Evolutionary conservation across 1,140 invertebrate species (phyloP).

Genomic region (Aporrectodea caliginosa): DNA sequence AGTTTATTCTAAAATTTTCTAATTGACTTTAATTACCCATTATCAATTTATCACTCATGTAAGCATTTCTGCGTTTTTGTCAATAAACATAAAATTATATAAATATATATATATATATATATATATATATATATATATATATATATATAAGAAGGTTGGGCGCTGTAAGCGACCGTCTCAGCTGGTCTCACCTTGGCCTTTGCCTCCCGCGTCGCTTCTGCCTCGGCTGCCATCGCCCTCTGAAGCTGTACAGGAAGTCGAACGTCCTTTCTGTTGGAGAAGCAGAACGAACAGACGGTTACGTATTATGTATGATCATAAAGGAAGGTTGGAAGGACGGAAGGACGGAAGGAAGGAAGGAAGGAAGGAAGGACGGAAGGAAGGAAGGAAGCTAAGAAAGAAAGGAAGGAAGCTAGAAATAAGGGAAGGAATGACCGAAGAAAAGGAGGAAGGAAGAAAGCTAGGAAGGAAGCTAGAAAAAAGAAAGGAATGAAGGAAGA

Average conservation of each 20-base stretch:
- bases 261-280: slow-evolving; percentile 40
- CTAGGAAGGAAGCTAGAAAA: neutral
- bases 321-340: neutral
- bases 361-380: neutral
- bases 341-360: neutral
- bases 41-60: neutral
- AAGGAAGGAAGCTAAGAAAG: neutral
- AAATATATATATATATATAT: neutral
- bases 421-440: neutral
- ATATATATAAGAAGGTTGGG: neutral
- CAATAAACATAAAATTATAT: neutral
- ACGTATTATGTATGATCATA: neutral
- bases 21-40: neutral
- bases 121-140: slow-evolving; percentile 12
- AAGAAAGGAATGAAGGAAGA: neutral
- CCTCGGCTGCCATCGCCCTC: slow-evolving; percentile 45
- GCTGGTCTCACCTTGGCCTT: slow-evolving; percentile 38
- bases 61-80: neutral
- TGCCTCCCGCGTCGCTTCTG: slow-evolving; percentile 42
- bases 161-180: neutral
- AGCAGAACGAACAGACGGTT: neutral
- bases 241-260: slow-evolving; percentile 43
- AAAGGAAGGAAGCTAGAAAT: neutral
- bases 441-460: neutral
- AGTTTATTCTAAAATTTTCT: no score